Evolutionary conservation across 2,888 invertebrate species (phyloP), one percentile per base, ranked within the genome.

Genomic region (Leucophenga montana): DNA sequence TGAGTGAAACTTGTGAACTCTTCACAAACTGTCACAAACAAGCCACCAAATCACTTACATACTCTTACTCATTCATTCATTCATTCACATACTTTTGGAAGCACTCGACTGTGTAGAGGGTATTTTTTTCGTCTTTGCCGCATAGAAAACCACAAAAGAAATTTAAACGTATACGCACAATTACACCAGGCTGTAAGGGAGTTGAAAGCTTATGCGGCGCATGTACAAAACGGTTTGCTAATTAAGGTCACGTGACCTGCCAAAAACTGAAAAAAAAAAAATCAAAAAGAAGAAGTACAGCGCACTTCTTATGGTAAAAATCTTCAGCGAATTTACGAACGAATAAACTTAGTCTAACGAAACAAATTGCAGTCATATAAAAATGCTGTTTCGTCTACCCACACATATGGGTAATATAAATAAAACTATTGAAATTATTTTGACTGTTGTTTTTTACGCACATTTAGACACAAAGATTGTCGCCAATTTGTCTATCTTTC

Each of bases 211-310:
- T 69, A 64, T 54, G 57, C 44, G 22, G 33, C 46, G 48, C 46
- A 66, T 20, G 68, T 22, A 68, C 54, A 33, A 59, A 71, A 69
- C 61, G 22, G 66, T 16, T 46, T 22, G 71, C 79, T 82, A 80
- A 82, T 80, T 80, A 80, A 77, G 80, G 82, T 78, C 80, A 80
- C 82, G 80, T 78, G 79, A 75, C 80, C 75, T 70, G 76, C 65
- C 14, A 31, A 59, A 39, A 59, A 59, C n/a, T 4, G 33, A 61
- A 48, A 39, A 18, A 59, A 31, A 31, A 59, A 66, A 48, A 39
- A n/a, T n/a, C n/a, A n/a, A 50, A 50, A 27, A 6, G n/a, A 9
- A 61, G 76, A 77, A 80, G 77, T 79, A 80, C 77, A 73, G 62
- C 61, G 61, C 68, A 64, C n/a, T 64, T 64, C 46, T 46, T 46